Percentiles rank a stretch among this genome's conserved stretches.
phyloP scores from a whole-genome alignment of 2,113 vertebrate species.

The Coregonus clupeaformis region DNA sequence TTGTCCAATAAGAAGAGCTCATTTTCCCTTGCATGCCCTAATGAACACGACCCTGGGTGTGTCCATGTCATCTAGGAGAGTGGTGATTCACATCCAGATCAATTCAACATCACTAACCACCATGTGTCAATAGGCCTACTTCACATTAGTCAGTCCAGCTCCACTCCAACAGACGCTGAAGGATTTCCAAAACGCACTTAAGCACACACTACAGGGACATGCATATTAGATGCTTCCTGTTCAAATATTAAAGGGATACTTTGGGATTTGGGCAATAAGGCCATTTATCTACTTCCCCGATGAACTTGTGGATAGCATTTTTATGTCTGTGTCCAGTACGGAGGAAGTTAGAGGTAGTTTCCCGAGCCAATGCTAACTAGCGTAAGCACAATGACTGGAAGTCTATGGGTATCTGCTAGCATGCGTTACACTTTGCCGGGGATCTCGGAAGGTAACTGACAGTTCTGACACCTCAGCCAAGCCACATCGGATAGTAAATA shows the following conservation, averaged over 20 bases:
- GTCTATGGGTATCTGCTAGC: too few species aligned
- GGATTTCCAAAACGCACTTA: neutral
- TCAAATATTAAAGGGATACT: slow-evolving; percentile 5
- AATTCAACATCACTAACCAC: neutral
- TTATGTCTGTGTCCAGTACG: neutral
- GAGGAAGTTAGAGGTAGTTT: too few species aligned
- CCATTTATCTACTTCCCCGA: too few species aligned
- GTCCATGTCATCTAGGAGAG: neutral
- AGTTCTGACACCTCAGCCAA: neutral
- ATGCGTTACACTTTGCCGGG: neutral
- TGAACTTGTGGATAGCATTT: too few species aligned
- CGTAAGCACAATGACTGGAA: too few species aligned
- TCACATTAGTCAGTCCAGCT: slow-evolving; percentile 1
- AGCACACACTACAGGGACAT: neutral
- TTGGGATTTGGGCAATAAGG: neutral
- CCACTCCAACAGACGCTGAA: neutral
- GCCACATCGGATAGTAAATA: neutral
- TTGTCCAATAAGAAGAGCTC: too few species aligned
- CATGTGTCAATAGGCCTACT: neutral
- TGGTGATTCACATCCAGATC: neutral
- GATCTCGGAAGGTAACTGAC: neutral
- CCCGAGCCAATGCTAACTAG: too few species aligned
- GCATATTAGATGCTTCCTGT: neutral
- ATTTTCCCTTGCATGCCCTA: too few species aligned
- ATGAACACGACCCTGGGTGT: neutral